These are phyloP conservation scores for Papilio helenus DNA, from an alignment of 1,140 invertebrate genomes.

Conservation along the genomic window DNA sequence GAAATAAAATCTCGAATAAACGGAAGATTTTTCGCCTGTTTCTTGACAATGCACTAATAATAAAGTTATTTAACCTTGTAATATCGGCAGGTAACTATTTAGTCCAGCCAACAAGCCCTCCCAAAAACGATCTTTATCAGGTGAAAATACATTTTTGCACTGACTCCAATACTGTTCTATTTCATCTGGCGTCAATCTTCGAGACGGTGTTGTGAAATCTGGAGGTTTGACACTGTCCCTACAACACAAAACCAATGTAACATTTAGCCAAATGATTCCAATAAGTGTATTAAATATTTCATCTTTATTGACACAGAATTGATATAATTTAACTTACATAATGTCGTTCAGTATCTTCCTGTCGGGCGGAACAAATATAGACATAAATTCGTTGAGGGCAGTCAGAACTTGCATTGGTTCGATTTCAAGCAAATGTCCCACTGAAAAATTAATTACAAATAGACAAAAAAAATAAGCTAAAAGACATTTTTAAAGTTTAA, in stretches of 20 bases:
- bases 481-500: too few species aligned
- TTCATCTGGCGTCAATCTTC: constrained; percentile 63
- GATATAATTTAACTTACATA: constrained; percentile 54
- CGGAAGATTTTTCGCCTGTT: too few species aligned
- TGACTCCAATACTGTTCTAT: constrained; percentile 70
- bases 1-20: too few species aligned
- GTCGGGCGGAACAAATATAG: constrained; percentile 72
- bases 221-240: constrained; percentile 71
- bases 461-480: background rate
- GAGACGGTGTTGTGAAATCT: constrained; percentile 67
- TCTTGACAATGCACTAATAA: too few species aligned
- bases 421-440: constrained; percentile 82
- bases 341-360: constrained; percentile 68
- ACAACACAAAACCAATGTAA: constrained; percentile 31
- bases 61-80: constrained; percentile 62
- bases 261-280: too few species aligned
- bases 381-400: constrained; percentile 83
- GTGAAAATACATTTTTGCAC: constrained; percentile 67
- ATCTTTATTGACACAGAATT: too few species aligned
- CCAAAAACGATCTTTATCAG: constrained; percentile 74
- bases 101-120: constrained; percentile 68
- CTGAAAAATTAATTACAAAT: constrained; percentile 52
- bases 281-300: too few species aligned
- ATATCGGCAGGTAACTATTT: constrained; percentile 67
- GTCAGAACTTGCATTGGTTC: constrained; percentile 83